phyloP scores from a whole-genome alignment of 2,888 invertebrate genomes.

The Amphimallon solstitiale region DNA sequence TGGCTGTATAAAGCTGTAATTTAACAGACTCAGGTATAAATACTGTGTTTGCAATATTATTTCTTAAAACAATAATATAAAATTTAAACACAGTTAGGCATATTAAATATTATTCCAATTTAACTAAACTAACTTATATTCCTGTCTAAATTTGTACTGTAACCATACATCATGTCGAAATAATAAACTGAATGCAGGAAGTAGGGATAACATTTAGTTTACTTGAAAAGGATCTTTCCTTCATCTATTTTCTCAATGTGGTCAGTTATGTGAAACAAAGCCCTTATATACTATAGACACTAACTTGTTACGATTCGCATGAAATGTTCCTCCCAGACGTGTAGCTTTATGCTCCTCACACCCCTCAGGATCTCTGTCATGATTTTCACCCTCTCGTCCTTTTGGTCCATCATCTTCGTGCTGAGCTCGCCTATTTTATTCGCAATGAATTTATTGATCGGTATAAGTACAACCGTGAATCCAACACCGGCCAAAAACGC shows the following conservation, averaged over 20 bases:
- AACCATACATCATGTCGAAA: too few species aligned
- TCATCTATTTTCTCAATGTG: neutral
- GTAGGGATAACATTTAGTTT: too few species aligned
- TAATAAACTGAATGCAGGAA: too few species aligned
- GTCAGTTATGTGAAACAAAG: constrained; percentile 5
- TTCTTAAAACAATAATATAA: too few species aligned
- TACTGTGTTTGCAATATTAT: too few species aligned
- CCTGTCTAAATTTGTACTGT: too few species aligned
- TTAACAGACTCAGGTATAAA: too few species aligned
- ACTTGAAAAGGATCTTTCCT: too few species aligned
- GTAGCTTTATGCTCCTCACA: constrained; percentile 89
- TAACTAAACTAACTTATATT: too few species aligned
- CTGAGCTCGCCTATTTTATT: constrained; percentile 88
- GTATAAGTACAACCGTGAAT: constrained; percentile 89
- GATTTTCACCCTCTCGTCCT: constrained; percentile 88
- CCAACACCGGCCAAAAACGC: constrained; percentile 91
- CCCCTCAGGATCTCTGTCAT: constrained; percentile 89
- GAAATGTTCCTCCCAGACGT: constrained; percentile 94
- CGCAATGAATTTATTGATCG: constrained; percentile 91
- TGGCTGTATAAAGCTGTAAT: too few species aligned
- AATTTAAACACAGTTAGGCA: too few species aligned
- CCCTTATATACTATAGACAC: constrained; percentile 45
- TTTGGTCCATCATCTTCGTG: constrained; percentile 87
- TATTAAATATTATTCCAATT: too few species aligned
- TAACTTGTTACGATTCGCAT: constrained; percentile 74